Evolutionary conservation across 2,113 vertebrate species (phyloP).

Genomic region (Pachypanchax playfairii): DNA sequence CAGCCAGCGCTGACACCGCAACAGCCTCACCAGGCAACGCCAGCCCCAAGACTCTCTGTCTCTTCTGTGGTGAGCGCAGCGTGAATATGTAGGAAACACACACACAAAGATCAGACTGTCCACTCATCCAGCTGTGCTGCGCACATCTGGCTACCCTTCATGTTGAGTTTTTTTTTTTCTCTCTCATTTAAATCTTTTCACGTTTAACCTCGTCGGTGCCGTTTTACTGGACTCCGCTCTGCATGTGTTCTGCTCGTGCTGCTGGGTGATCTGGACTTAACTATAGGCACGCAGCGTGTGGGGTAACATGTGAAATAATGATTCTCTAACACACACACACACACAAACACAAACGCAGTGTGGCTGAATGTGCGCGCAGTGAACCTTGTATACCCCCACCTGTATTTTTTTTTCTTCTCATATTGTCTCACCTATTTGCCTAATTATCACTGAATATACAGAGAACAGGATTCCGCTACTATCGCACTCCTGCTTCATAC

Average conservation of each 20-base stretch:
- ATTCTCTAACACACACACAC: slow-evolving; percentile 22
- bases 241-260: slow-evolving; percentile 45
- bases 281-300: slow-evolving; percentile 54
- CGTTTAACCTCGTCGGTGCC: slow-evolving; percentile 69
- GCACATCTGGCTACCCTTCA: slow-evolving; percentile 69
- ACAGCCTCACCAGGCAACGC: slow-evolving; percentile 60
- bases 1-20: slow-evolving; percentile 62
- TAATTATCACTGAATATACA: slow-evolving; percentile 26
- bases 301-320: slow-evolving; percentile 35
- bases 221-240: slow-evolving; percentile 46
- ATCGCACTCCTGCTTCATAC: slow-evolving; percentile 7
- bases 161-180: slow-evolving; percentile 56
- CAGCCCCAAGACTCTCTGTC: slow-evolving; percentile 58
- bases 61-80: slow-evolving; percentile 74
- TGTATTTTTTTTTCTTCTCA: slow-evolving; percentile 29
- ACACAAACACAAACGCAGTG: slow-evolving; percentile 17
- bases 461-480: slow-evolving; percentile 25
- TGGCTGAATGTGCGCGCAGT: slow-evolving; percentile 24
- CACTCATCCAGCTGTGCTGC: slow-evolving; percentile 69
- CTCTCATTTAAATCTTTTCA: slow-evolving; percentile 55
- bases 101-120: slow-evolving; percentile 55
- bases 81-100: slow-evolving; percentile 63
- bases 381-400: slow-evolving; percentile 49
- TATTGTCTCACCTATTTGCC: slow-evolving; percentile 32
- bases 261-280: slow-evolving; percentile 67